Evolutionary conservation across 2,888 invertebrate genomes (phyloP), one percentile per base, ranked within the genome.

Genomic region (Heliconius sara): DNA sequence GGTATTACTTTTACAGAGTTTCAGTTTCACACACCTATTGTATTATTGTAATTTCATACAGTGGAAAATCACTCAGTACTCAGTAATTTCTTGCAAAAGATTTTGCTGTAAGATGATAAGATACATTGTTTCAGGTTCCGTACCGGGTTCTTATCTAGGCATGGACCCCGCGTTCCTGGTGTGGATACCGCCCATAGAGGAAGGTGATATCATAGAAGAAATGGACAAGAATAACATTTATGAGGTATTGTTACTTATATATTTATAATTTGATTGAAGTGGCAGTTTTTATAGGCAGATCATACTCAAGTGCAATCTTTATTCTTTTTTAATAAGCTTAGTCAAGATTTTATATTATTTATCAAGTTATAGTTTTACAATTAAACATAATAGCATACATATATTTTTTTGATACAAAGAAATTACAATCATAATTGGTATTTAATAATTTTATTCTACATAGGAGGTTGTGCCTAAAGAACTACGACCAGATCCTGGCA

Each of bases 81-180:
- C 0, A 1, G 3, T 73, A n/a, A 16, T 16, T 60, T 16, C 84
- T 71, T 63, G 16, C 65, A 60, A 57, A 39, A 72, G 47, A 27
- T 60, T 57, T 43, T 60, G 76, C 47, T 82, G 80, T 82, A 80
- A 82, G 79, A 79, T 83, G 76, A 83, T 83, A 73, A 80, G 78
- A 73, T 81, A 82, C 75, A 80, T 85, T 86, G 82, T 89, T 86
- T 75, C 88, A 95, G 97, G 97, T 81, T 97, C 97, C 13, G 98
- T 97, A 22, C 98, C 98, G 3, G 98, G 98, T 30, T 98, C 98
- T 0, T 98, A 98, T 87, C 92, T 98, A 79, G 98, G 98, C 73
- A 98, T 98, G 98, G 98, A 98, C 90, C 98, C 98, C 1, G 98
- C 98, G 0, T 98, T 98, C 89, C 93, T 98, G 71, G 97, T 98